Evolutionary conservation across 2,888 invertebrate species (phyloP), one percentile per base, ranked within the genome.

Genomic region (Amphipyra berbera): DNA sequence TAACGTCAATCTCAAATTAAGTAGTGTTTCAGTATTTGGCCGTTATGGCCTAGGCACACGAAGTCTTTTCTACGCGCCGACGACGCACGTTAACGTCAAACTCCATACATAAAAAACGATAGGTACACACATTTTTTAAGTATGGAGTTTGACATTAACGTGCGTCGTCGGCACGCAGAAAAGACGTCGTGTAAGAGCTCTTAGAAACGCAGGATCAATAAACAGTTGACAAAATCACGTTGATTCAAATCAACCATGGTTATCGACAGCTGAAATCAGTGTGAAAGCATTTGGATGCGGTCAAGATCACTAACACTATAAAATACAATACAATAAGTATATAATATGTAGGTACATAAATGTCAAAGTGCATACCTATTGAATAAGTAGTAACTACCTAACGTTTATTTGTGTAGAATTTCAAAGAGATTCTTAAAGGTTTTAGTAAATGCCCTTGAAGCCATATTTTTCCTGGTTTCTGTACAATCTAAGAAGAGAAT

Each of bases 251-350:
- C n/a, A n/a, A n/a, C n/a, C n/a, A n/a, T n/a, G n/a, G n/a, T n/a
- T n/a, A n/a, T n/a, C n/a, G n/a, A 42, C 37, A 38, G 37, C 68
- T 50, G 53, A 69, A 74, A 63, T 61, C 61, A 49, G 61, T 50
- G 46, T 66, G 27, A 40, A 68, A 42, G 40, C 37, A 50, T 68
- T 73, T 68, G 50, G 56, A 54, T 41, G 30, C 74, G 70, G 74
- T 73, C 74, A 73, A 68, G 61, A 68, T 73, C 69, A 71, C 53
- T 49, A 44, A 42, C 47, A 60, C 27, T 33, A 27, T 48, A 33
- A 33, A 42, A 42, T 38, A 30, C 8, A 42, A 35, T 42, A 38
- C 40, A 40, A 27, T 65, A 41, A 13, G 5, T 30, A 47, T 6
- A 1, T 30, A 30, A 30, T 21, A 35, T 30, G 27, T 15, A 47